Conservation (phyloP, 2,113 vertebrate genomes). For the Murina feae region DNA sequence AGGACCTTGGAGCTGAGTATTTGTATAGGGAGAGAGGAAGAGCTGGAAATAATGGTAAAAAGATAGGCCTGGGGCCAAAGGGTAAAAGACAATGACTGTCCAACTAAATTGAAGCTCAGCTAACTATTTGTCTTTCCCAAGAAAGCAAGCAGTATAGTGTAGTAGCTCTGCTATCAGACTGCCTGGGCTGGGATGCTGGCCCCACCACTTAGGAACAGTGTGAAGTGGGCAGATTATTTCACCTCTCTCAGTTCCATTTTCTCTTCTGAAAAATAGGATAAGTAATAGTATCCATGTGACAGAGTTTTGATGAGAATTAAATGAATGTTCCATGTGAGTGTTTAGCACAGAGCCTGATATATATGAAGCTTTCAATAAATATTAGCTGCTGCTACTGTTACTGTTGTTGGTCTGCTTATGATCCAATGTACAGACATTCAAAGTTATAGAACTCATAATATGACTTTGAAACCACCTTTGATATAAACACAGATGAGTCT, state of each 20-base stretch:
- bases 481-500: not conserved
- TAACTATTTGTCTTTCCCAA: not conserved
- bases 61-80: not conserved
- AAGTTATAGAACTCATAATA: not conserved
- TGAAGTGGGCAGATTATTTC: not conserved
- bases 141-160: not conserved
- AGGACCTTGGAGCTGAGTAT: not conserved
- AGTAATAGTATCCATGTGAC: not conserved
- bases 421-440: not conserved
- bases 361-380: slow-evolving; percentile 12
- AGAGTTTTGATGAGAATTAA: not conserved
- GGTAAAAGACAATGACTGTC: not conserved
- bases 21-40: not conserved
- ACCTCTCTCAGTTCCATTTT: not conserved
- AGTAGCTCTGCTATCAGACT: not conserved
- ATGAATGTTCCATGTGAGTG: not conserved
- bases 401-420: not conserved
- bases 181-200: not conserved
- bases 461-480: slow-evolving; percentile 15
- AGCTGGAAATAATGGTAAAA: not conserved
- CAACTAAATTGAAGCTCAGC: not conserved
- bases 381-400: not conserved
- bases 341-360: not conserved
- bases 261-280: not conserved
- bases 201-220: not conserved